phyloP scores from a whole-genome alignment of 2,797 vertebrate genomes.

The Schizopygopsis malacanthus region DNA sequence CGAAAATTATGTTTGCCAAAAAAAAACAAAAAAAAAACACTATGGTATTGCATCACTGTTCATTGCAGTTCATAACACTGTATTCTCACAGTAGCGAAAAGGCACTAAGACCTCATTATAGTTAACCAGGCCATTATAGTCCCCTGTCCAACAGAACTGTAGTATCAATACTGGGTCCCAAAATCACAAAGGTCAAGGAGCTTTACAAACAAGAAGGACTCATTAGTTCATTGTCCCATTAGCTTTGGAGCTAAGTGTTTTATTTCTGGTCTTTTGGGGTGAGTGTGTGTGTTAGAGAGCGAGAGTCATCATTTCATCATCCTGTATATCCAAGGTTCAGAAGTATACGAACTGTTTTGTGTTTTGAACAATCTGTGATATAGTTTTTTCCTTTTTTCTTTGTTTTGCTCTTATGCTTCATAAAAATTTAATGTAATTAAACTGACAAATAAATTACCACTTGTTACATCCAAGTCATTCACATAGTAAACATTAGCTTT shows the following conservation, averaged over 20 bases:
- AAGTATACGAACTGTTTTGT: not conserved
- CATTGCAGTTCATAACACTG: not conserved
- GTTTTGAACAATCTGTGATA: constrained; percentile 17
- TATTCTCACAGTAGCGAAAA: constrained; percentile 3
- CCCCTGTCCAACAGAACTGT: not conserved
- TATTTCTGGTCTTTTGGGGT: constrained; percentile 17
- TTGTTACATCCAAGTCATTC: not conserved
- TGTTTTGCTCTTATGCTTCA: constrained; percentile 1
- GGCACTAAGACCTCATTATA: constrained; percentile 41
- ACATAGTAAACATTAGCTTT: constrained; percentile 1
- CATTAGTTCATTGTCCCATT: constrained; percentile 50
- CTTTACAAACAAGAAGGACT: constrained; percentile 43
- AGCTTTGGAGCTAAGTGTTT: constrained; percentile 36
- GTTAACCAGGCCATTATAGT: constrained; percentile 31
- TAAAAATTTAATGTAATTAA: constrained; percentile 37
- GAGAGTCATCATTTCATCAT: constrained; percentile 26
- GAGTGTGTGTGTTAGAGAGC: constrained; percentile 63
- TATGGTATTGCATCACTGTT: not conserved
- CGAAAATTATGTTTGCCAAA: not conserved
- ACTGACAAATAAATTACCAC: constrained; percentile 5
- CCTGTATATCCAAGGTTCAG: not conserved
- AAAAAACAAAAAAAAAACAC: not conserved
- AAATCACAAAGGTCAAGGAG: constrained; percentile 50
- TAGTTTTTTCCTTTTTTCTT: not conserved
- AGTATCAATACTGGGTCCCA: constrained; percentile 32